Conservation (phyloP, 2,888 invertebrate species). For the Ectobius pallidus region DNA sequence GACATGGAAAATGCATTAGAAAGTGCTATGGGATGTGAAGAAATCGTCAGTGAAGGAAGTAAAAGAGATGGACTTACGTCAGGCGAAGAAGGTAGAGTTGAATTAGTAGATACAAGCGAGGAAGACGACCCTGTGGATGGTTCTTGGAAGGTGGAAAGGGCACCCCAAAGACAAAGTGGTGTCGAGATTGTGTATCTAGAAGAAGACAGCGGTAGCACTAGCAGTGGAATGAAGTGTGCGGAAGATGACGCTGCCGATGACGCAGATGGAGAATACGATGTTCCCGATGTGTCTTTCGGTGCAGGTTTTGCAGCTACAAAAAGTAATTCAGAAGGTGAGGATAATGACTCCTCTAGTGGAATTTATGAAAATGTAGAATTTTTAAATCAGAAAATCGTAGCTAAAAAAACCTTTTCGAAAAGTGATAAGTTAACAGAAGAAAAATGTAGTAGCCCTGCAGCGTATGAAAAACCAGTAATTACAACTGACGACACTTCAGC, state of each 20-base stretch:
- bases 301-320: neutral
- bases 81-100: slow-evolving; percentile 39
- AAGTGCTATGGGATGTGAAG: neutral
- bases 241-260: slow-evolving; percentile 6
- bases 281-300: neutral
- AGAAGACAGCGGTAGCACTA: slow-evolving; percentile 68
- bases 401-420: neutral
- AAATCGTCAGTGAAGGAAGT: neutral
- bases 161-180: slow-evolving; percentile 56
- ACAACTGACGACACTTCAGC: neutral
- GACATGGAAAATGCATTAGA: neutral
- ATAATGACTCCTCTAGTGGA: too few relatives aligned
- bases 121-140: slow-evolving; percentile 59
- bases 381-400: neutral
- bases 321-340: too few relatives aligned
- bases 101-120: slow-evolving; percentile 51
- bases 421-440: too few relatives aligned
- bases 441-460: too few relatives aligned
- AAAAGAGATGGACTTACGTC: slow-evolving; percentile 18
- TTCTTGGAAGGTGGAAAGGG: slow-evolving; percentile 60
- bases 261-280: slow-evolving; percentile 30
- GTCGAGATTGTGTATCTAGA: slow-evolving; percentile 74
- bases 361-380: slow-evolving; percentile 1
- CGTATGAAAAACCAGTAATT: too few relatives aligned
- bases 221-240: slow-evolving; percentile 56